phyloP scores from a whole-genome alignment of 1,140 invertebrate genomes.

The Nilaparvata lugens region DNA sequence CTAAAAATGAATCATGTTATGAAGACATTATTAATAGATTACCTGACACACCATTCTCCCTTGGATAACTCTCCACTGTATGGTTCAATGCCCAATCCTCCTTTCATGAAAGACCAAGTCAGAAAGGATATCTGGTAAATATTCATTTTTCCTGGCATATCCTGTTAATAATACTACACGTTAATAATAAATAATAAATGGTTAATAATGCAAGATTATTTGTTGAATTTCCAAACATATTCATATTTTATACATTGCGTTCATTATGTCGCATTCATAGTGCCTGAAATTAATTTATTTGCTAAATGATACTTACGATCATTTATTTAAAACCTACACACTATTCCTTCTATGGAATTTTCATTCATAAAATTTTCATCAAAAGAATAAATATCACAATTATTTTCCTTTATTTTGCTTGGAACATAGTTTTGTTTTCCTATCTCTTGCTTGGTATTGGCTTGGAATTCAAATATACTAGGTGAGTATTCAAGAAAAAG shows the following conservation, averaged over 20 bases:
- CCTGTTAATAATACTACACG: constrained; percentile 27
- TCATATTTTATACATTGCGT: background rate
- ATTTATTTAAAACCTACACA: too few species aligned
- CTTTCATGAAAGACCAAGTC: constrained; percentile 62
- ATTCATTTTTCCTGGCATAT: constrained; percentile 42
- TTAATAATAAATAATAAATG: constrained; percentile 34
- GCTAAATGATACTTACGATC: too few species aligned
- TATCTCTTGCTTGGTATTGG: too few species aligned
- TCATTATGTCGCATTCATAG: background rate
- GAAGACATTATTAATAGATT: constrained; percentile 8
- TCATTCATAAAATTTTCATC: too few species aligned
- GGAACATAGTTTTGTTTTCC: too few species aligned
- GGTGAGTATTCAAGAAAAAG: too few species aligned
- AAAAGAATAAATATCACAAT: too few species aligned
- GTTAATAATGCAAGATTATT: constrained; percentile 5
- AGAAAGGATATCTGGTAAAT: constrained; percentile 63
- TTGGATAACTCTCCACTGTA: constrained; percentile 24
- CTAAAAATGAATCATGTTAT: too few species aligned
- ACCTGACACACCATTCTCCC: constrained; percentile 39
- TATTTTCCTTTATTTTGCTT: too few species aligned
- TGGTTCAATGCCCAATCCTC: constrained; percentile 18
- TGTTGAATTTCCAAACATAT: background rate
- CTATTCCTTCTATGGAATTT: too few species aligned
- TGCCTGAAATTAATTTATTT: too few species aligned
- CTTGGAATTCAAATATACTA: too few species aligned